phyloP scores from a whole-genome alignment of 2,888 invertebrate genomes.

The Rhagonycha fulva region DNA sequence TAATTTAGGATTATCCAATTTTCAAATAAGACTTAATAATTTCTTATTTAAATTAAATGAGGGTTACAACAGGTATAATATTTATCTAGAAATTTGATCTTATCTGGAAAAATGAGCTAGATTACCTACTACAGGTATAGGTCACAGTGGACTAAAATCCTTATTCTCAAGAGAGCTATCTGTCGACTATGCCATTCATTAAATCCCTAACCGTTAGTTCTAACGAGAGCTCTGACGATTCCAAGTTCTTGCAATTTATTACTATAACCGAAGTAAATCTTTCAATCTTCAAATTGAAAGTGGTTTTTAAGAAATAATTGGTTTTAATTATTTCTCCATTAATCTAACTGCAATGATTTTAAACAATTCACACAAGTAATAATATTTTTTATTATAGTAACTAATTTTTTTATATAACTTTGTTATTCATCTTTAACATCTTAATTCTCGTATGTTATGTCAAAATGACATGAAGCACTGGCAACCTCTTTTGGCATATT shows the following conservation, averaged over 20 bases:
- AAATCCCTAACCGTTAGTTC: conserved; percentile 45
- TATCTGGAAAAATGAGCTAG: conserved; percentile 22
- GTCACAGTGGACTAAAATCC: conserved; percentile 34
- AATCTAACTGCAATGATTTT: not conserved
- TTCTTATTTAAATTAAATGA: not conserved
- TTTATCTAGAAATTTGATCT: conserved; percentile 12
- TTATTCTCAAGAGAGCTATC: conserved; percentile 44
- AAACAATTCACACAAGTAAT: no score
- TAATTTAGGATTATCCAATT: not conserved
- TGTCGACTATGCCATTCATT: conserved; percentile 44
- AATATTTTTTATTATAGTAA: not conserved
- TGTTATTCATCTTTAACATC: not conserved
- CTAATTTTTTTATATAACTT: not conserved
- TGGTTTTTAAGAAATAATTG: conserved; percentile 5
- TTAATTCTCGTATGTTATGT: no score
- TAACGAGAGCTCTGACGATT: conserved; percentile 42
- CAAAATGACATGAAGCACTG: no score
- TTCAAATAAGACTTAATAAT: not conserved
- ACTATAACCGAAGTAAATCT: conserved; percentile 39
- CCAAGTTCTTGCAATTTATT: conserved; percentile 39
- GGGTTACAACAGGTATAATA: conserved; percentile 1
- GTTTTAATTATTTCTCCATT: not conserved
- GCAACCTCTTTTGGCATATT: no score
- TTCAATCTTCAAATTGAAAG: conserved; percentile 22
- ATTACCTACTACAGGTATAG: conserved; percentile 32